Conservation (phyloP, 1,140 invertebrate species). For the Ceratina australensis region DNA sequence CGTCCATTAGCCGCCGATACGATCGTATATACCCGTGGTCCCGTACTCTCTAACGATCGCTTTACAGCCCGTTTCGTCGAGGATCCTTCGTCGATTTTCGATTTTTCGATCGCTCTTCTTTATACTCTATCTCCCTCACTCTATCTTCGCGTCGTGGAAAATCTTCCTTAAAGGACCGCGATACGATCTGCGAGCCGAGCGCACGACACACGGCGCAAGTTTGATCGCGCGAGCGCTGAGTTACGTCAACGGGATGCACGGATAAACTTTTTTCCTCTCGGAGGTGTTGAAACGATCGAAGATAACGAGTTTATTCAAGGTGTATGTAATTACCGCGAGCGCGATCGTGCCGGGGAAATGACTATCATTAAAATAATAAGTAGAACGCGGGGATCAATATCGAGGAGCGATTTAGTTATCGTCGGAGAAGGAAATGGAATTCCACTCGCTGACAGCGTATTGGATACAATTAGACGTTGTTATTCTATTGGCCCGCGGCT, state of each 20-base stretch:
- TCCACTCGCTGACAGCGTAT: too few species aligned
- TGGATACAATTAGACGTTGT: not conserved
- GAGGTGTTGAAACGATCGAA: not conserved
- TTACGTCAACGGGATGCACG: not conserved
- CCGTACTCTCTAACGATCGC: conserved; percentile 63
- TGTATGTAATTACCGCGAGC: not conserved
- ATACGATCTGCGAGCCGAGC: not conserved
- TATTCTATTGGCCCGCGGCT: too few species aligned
- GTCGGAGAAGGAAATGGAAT: too few species aligned
- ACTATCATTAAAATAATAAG: not conserved
- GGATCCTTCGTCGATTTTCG: conserved; percentile 44
- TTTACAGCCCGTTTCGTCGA: conserved; percentile 64
- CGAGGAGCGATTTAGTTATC: too few species aligned
- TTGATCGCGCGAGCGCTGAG: not conserved
- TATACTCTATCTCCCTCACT: too few species aligned
- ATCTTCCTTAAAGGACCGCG: not conserved
- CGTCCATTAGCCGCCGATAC: conserved; percentile 70
- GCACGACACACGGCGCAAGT: not conserved
- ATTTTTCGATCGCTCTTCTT: conserved; percentile 27
- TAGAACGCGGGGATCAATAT: too few species aligned
- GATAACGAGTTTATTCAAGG: not conserved
- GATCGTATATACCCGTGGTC: conserved; percentile 58
- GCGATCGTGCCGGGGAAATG: not conserved
- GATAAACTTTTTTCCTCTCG: not conserved
- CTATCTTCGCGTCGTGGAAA: conserved; percentile 11